These are phyloP conservation scores for Mizuhopecten yessoensis DNA, from an alignment of 1,140 invertebrate genomes.

Conservation along the genomic window DNA sequence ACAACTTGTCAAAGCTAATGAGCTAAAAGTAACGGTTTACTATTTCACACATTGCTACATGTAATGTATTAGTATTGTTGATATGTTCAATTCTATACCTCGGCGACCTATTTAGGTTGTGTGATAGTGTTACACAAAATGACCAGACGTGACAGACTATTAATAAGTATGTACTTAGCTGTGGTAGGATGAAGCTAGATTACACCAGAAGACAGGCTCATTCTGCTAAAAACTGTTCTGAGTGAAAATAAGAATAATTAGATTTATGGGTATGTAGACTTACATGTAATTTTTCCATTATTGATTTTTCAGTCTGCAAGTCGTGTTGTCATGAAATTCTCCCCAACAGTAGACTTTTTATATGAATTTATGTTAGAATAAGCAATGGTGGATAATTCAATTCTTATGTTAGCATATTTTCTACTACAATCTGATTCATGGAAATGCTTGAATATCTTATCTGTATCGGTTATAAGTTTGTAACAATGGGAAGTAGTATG, in stretches of 20 bases:
- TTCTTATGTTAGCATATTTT: conserved; percentile 40
- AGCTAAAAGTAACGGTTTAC: conserved; percentile 26
- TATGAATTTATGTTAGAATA: conserved; percentile 4
- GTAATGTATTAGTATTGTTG: not conserved
- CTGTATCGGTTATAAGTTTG: conserved; percentile 1
- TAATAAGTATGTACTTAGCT: not conserved
- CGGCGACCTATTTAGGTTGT: too few species aligned
- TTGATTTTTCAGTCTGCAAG: conserved; percentile 16
- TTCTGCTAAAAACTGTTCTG: not conserved
- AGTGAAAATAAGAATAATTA: conserved; percentile 21
- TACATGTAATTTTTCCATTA: not conserved
- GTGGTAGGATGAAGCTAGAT: not conserved
- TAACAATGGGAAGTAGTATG: not conserved
- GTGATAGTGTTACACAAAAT: not conserved
- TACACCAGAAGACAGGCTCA: not conserved
- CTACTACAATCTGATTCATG: conserved; percentile 17
- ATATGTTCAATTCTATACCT: not conserved
- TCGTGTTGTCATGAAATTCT: conserved; percentile 6
- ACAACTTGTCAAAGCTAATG: not conserved
- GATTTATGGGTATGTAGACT: not conserved
- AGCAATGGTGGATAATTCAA: not conserved
- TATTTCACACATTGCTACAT: not conserved
- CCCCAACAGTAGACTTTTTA: conserved; percentile 26
- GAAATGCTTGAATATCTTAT: conserved; percentile 20
- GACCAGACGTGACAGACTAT: not conserved